Base-by-base conservation (phyloP, 2,888 invertebrate species). In the Acleris literana region DNA sequence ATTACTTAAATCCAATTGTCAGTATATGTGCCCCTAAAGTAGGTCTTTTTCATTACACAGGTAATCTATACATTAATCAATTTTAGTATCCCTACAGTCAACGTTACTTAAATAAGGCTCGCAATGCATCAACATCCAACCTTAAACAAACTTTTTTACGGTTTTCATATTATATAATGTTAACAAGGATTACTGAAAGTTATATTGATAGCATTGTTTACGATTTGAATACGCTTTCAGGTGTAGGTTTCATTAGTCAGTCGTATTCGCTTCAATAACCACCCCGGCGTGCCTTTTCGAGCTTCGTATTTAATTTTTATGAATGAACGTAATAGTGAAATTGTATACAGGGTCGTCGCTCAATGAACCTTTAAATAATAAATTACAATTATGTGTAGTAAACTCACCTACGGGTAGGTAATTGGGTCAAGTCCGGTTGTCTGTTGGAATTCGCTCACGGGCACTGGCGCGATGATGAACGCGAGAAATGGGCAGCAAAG, bases 401-500 rank as follows among this genome's bases (percentile, higher is more conserved):
- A 17, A 52, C 68, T 69, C 79, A 90, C 91, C 90, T 75, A 90
- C 88, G 73, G 76, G 74, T 80, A 75, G 76, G 74, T 80, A 75
- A 70, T 69, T 70, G 72, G 75, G 74, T 77, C 74, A 81, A 81
- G 80, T 79, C 78, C 79, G 77, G 70, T 77, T 75, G 74, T 74
- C 52, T 77, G 76, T 76, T 70, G 76, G 69, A 77, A 79, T 76
- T 76, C 76, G 83, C 78, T 79, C 80, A 72, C 74, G 78, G 79
- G 86, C 86, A 87, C 87, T 80, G 84, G 81, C 81, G 81, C 83
- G 84, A 76, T 71, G 78, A 79, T 81, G 83, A 76, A 72, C 79
- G 76, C 79, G 80, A 76, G 63, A 84, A 85, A 82, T 85, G 84
- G 84, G 83, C 82, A 79, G 81, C 81, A 78, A 82, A 77, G 74